Conservation (phyloP, 2,888 invertebrate species). For the Lasioglossum morio region DNA sequence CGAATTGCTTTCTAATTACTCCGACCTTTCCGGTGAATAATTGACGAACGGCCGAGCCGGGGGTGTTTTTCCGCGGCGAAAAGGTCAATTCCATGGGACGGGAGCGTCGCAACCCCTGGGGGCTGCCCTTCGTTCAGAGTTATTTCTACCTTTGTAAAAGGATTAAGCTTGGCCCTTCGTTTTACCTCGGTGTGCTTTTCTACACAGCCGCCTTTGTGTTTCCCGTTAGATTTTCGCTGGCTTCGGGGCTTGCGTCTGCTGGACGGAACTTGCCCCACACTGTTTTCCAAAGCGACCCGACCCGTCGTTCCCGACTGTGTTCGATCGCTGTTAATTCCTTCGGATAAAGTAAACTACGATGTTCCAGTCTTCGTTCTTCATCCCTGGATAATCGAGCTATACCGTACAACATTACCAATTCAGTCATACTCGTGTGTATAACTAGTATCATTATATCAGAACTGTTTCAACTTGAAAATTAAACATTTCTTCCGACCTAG, state of each 20-base stretch:
- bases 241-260: not conserved
- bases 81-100: constrained; percentile 38
- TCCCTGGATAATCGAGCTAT: not conserved
- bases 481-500: too few species aligned
- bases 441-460: too few species aligned
- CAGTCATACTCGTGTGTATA: too few species aligned
- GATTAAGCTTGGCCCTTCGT: constrained; percentile 46
- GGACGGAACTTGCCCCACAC: not conserved
- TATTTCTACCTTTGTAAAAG: constrained; percentile 52
- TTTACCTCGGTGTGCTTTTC: constrained; percentile 27
- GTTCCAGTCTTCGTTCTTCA: not conserved
- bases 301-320: not conserved
- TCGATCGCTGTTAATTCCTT: not conserved
- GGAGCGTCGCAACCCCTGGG: constrained; percentile 1
- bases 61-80: constrained; percentile 30
- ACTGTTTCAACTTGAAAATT: too few species aligned
- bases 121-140: constrained; percentile 12
- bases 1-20: constrained; percentile 36
- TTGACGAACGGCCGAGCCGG: not conserved
- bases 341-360: not conserved
- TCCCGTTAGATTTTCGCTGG: constrained; percentile 17
- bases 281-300: not conserved
- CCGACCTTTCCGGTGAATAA: constrained; percentile 27
- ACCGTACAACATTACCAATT: too few species aligned
- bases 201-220: constrained; percentile 18